Evolutionary conservation across 2,113 vertebrate genomes (phyloP), one percentile per base, ranked within the genome.

Genomic region (Neotragus moschatus): DNA sequence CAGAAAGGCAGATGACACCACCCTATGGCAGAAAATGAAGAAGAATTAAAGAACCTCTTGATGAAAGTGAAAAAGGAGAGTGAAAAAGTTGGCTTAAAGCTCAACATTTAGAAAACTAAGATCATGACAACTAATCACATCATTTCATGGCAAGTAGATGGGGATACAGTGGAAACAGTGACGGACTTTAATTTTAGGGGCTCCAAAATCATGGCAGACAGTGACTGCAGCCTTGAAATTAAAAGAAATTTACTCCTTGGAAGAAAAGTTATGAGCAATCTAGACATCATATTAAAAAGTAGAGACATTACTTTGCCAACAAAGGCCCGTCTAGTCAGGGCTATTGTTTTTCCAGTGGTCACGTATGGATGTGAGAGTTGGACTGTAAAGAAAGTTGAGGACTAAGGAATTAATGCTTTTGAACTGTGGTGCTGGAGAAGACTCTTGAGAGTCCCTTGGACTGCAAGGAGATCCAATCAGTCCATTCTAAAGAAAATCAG

Each of bases 321-420:
- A 66, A 36, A 66, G 4, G 15, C 21, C 63, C 17, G 2, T 17
- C n/a, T 36, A 21, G 4, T 66, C n/a, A 66, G 21, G 9, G 63
- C 63, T 66, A 36, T 66, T 36, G 9, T 66, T 66, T 21, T 66
- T 36, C 17, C 63, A 66, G 17, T 66, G 21, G 63, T 66, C 63
- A 36, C n/a, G 17, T 36, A 36, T 66, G 2, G 11, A 36, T 66
- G 63, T 66, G 63, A 66, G 4, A 66, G 4, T 21, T 70, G n/a
- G 4, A 70, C 17, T 70, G 4, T 70, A 21, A 70, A 70, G 63
- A 70, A 70, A 36, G 17, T 17, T 70, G 63, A 36, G 9, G 0
- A 0, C 4, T 0, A 0, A 70, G 21, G 17, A 70, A 70, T 21
- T 36, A 9, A 70, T 36, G 63, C 17, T 70, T 70, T 36, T 70